phyloP scores from a whole-genome alignment of 35 echinoderm and acorn worm species.

The Nesometra sesokonis region DNA sequence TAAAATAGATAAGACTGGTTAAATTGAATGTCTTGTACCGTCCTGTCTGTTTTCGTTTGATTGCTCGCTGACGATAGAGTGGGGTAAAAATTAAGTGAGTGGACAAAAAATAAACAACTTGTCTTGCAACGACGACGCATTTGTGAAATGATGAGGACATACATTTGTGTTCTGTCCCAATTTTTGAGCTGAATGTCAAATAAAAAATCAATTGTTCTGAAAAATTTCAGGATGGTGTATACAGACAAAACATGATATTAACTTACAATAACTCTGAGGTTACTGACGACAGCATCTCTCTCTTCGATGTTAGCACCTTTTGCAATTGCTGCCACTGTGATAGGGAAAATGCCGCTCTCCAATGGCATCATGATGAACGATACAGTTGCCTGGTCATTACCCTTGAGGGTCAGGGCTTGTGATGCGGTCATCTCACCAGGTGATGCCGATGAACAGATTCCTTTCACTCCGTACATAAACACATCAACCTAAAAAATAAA shows the following conservation, averaged over 20 bases:
- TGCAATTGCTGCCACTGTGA: conserved; percentile 21
- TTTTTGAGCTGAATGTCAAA: no score
- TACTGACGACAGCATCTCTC: conserved; percentile 45
- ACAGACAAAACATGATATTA: background rate
- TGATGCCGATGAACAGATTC: conserved; percentile 42
- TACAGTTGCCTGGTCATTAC: conserved; percentile 31
- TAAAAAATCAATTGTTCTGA: no score
- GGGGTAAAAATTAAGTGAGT: no score
- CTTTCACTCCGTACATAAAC: conserved; percentile 30
- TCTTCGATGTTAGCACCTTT: background rate
- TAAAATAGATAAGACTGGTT: no score
- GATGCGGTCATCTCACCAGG: background rate
- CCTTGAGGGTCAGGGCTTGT: background rate
- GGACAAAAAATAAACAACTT: no score
- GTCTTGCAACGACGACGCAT: no score
- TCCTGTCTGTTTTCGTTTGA: no score
- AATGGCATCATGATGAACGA: conserved; percentile 64
- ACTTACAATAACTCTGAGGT: conserved; percentile 69
- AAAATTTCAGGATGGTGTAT: no score
- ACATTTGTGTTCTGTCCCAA: no score
- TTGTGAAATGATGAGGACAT: no score
- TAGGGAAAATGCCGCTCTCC: conserved; percentile 43
- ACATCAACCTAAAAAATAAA: conserved; percentile 39
- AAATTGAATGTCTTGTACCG: no score
- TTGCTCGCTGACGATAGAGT: no score